Evolutionary conservation across 2,797 vertebrate genomes (phyloP).

Genomic region (Dicrostonyx torquatus): DNA sequence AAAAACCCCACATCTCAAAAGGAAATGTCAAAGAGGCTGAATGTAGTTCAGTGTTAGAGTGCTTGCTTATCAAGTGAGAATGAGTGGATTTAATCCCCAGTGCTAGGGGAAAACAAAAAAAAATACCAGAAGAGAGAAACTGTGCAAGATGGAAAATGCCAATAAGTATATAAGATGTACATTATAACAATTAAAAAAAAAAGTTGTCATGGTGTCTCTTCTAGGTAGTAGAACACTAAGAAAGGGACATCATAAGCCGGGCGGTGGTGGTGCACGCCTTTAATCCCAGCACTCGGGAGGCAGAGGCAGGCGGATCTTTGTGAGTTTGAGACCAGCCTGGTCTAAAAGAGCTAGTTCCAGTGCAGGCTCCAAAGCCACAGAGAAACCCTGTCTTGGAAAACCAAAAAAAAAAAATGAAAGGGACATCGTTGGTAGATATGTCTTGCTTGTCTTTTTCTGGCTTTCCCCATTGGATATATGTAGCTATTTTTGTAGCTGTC

Average conservation of each 20-base stretch:
- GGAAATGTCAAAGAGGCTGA: background rate
- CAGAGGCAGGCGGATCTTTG: too few species aligned
- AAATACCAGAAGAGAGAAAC: conserved; percentile 32
- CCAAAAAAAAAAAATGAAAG: too few species aligned
- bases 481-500: background rate
- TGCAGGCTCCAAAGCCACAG: too few species aligned
- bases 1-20: background rate
- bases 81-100: background rate
- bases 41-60: background rate
- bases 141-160: conserved; percentile 46
- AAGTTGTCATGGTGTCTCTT: too few species aligned
- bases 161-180: conserved; percentile 12
- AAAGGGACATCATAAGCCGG: too few species aligned
- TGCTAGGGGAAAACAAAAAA: background rate
- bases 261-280: too few species aligned
- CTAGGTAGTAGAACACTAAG: too few species aligned
- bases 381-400: too few species aligned
- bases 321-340: too few species aligned
- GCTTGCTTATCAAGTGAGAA: background rate
- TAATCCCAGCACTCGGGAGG: too few species aligned
- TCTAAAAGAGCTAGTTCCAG: too few species aligned
- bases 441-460: background rate
- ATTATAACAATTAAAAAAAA: background rate
- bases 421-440: background rate
- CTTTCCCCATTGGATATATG: background rate